phyloP scores from a whole-genome alignment of 2,113 vertebrate genomes.

The Ptyas mucosa region DNA sequence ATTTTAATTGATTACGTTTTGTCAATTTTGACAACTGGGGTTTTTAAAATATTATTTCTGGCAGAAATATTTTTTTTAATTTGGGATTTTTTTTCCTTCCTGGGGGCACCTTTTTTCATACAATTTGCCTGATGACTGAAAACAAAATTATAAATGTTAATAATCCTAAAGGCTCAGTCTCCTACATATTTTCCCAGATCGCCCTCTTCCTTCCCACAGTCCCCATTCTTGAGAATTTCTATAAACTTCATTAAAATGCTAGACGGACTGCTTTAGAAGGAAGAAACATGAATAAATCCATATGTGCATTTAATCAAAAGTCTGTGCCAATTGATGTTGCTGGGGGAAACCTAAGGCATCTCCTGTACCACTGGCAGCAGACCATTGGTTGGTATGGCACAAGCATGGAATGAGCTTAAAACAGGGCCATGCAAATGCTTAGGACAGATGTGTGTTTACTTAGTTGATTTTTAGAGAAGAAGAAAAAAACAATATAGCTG shows the following conservation, averaged over 20 bases:
- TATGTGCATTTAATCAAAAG: not conserved
- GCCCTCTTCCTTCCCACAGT: not conserved
- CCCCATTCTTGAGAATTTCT: not conserved
- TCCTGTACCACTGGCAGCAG: not conserved
- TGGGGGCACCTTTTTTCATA: not conserved
- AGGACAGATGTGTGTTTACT: not conserved
- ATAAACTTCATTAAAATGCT: not conserved
- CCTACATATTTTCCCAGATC: not conserved
- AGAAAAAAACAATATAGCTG: not conserved
- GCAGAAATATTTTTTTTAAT: not conserved
- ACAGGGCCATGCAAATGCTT: not conserved
- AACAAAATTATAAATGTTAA: not conserved
- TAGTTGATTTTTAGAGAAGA: not conserved
- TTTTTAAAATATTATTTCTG: not conserved
- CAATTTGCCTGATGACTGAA: not conserved
- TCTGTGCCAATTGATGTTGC: not conserved
- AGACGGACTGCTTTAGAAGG: not conserved
- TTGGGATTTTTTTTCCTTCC: not conserved
- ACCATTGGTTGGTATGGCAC: not conserved
- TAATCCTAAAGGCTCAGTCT: constrained; percentile 28
- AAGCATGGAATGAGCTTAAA: not conserved
- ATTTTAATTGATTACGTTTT: not conserved
- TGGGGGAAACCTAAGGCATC: not conserved
- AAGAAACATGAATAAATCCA: not conserved
- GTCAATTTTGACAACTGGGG: not conserved